Evolutionary conservation across 1,140 invertebrate species (phyloP), one percentile per base, ranked within the genome.

Genomic region (Amphibalanus amphitrite): DNA sequence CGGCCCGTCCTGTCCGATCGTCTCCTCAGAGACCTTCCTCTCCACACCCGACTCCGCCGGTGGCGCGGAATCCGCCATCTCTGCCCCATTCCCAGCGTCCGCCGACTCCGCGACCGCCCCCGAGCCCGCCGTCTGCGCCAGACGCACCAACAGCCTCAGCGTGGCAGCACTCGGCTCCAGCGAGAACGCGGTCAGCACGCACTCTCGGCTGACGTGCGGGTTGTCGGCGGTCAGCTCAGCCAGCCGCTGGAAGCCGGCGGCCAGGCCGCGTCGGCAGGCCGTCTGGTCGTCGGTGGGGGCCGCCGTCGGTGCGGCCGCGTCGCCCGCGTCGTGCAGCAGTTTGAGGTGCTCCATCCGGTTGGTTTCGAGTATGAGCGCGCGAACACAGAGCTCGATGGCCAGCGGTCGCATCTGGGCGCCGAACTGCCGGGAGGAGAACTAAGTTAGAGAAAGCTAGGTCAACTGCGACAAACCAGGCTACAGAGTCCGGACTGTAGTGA

Each of bases 271-370:
- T 47, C 83, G 84, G 3, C 81, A 82, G 74, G 1, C 17, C 10
- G 47, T 20, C 47, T 23, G 47, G 1, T 6, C 47, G 47, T 59
- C 47, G 47, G 47, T 20, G 13, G 38, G 6, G 6, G 38, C 6
- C 38, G 1, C 47, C 28, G 59, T 29, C 26, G 73, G 72, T 28
- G 73, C 73, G 30, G 72, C 73, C 69, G 72, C 74, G 25, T 26
- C 29, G 75, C 83, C 83, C 28, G 83, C 82, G 65, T 81, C 80
- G 71, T 86, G 78, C 28, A 84, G 83, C 0, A 80, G 78, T 78
- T 89, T 89, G 59, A 86, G 84, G 72, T 82, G 84, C 77, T 90
- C 88, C 75, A 90, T 76, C 76, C 87, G 86, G 75, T 90, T 91
- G 84, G 90, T 87, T 75, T 90, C 88, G 10, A 85, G 84, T 6